Conservation (phyloP, 2,113 vertebrate genomes). For the Equus quagga region DNA sequence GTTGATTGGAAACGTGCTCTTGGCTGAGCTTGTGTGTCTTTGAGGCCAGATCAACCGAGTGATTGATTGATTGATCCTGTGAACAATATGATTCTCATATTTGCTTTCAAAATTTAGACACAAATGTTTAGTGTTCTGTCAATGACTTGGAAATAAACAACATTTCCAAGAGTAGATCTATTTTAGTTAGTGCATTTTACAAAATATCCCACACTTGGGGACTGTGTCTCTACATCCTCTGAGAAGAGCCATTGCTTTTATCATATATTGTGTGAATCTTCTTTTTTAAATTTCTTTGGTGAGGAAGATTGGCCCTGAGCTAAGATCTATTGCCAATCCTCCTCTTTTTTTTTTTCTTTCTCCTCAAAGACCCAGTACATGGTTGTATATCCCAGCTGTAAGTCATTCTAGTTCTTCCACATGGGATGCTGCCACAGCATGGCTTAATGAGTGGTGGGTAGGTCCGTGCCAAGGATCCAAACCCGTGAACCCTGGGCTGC, state of each 20-base stretch:
- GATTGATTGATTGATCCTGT: not conserved
- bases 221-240: not conserved
- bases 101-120: not conserved
- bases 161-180: not conserved
- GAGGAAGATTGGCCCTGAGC: no score
- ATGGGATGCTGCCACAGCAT: no score
- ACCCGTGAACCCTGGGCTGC: no score
- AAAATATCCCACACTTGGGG: not conserved
- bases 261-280: not conserved
- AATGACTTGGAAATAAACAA: not conserved
- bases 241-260: not conserved
- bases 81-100: not conserved
- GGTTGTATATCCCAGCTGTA: no score
- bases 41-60: not conserved
- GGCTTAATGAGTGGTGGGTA: no score
- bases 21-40: not conserved
- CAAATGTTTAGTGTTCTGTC: not conserved
- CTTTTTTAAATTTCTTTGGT: no score
- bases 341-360: no score
- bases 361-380: no score
- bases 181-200: not conserved
- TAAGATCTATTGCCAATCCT: no score
- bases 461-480: no score
- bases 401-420: no score
- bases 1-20: not conserved